These are phyloP conservation scores for Chrysolina haemoptera DNA, from an alignment of 2,888 invertebrate species.

Conservation along the genomic window DNA sequence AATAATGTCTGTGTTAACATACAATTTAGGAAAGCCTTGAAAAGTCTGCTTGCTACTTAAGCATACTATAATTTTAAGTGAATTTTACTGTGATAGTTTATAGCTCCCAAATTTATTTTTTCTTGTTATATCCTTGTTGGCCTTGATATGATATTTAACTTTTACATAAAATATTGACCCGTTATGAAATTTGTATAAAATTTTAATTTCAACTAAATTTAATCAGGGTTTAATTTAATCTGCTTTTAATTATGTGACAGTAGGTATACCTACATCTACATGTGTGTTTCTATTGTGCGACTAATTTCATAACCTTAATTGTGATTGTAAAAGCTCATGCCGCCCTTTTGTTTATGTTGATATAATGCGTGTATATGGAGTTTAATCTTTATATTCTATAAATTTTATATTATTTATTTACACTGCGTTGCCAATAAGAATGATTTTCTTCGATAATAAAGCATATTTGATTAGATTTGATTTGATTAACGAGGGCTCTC, in stretches of 20 bases:
- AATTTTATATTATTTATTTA: too few relatives aligned
- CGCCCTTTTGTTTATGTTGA: too few relatives aligned
- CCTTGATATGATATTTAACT: not conserved
- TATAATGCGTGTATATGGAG: too few relatives aligned
- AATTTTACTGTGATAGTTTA: not conserved
- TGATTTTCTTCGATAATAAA: not conserved
- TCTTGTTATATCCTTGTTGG: too few relatives aligned
- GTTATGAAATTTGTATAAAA: not conserved
- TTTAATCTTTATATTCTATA: too few relatives aligned
- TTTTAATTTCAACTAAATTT: not conserved
- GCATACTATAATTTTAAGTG: not conserved
- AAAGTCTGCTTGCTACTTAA: too few relatives aligned
- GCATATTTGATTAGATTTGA: not conserved
- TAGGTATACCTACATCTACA: not conserved
- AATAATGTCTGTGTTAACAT: too few relatives aligned
- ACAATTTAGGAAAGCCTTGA: too few relatives aligned
- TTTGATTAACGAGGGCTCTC: too few relatives aligned
- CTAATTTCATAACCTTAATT: not conserved
- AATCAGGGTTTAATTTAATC: too few relatives aligned
- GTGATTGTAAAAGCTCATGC: too few relatives aligned
- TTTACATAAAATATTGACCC: not conserved
- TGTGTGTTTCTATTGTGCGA: not conserved
- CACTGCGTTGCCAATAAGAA: not conserved
- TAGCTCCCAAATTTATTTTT: too few relatives aligned
- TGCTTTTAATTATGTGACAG: not conserved